A percentile compares a stretch with the other conserved stretches of the same genome.
phyloP scores from a whole-genome alignment of 2,113 vertebrate species.

The Daubentonia madagascariensis region DNA sequence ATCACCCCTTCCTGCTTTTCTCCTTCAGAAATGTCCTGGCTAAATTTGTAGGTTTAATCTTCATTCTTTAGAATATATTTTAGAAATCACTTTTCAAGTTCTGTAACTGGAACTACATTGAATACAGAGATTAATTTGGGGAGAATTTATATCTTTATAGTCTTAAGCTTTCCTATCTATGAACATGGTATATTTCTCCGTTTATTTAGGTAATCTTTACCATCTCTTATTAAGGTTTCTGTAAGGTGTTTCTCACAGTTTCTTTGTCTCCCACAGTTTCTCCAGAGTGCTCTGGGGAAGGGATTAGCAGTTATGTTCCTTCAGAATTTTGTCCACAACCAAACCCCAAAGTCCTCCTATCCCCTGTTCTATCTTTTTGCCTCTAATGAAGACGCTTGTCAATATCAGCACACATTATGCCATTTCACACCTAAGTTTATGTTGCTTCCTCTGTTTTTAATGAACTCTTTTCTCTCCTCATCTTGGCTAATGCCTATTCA shows the following conservation, averaged over 20 bases:
- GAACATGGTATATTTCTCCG: neutral
- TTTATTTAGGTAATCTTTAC: neutral
- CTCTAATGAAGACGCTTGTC: neutral
- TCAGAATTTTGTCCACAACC: neutral
- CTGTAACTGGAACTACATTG: neutral
- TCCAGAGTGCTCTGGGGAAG: neutral
- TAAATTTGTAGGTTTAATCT: neutral
- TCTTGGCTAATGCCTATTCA: neutral
- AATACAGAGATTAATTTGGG: neutral
- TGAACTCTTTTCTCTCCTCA: neutral
- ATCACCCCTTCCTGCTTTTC: neutral
- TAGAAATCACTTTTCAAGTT: neutral
- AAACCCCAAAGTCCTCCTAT: neutral
- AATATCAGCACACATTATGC: fast-evolving
- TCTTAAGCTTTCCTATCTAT: neutral
- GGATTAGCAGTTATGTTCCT: neutral
- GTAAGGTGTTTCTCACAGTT: neutral
- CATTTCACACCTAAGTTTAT: neutral
- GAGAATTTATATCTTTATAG: neutral
- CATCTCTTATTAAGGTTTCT: neutral
- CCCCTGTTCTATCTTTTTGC: neutral
- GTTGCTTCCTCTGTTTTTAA: neutral
- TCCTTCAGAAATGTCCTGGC: neutral
- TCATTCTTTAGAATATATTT: neutral
- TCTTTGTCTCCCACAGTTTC: neutral